These are phyloP conservation scores for Aplodontia rufa DNA, from an alignment of 2,113 vertebrate species.

Conservation along the genomic window DNA sequence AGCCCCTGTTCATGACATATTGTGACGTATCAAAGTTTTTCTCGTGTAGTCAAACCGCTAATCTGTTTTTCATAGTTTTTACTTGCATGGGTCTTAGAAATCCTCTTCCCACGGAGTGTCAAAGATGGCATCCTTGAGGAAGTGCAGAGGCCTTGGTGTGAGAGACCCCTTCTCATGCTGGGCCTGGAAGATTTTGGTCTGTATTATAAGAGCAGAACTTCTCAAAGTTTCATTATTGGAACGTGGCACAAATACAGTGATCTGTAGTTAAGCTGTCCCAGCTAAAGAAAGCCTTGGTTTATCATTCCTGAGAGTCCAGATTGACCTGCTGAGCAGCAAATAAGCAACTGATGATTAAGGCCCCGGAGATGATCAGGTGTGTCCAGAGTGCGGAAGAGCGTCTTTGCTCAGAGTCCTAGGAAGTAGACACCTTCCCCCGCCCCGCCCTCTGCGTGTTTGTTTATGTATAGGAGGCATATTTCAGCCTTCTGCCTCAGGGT, in stretches of 20 bases:
- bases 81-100: conserved; percentile 22
- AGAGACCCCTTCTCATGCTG: neutral
- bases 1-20: neutral
- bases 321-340: neutral
- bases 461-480: neutral
- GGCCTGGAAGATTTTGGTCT: conserved; percentile 11
- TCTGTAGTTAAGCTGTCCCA: neutral
- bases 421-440: neutral
- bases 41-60: neutral
- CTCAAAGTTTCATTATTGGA: neutral
- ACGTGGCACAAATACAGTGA: neutral
- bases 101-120: neutral
- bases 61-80: conserved; percentile 6
- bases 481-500: conserved; percentile 10
- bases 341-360: neutral
- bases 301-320: neutral
- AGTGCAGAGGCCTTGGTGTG: neutral
- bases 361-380: neutral
- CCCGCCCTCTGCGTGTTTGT: neutral
- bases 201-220: neutral
- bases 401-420: neutral
- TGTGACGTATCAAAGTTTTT: neutral
- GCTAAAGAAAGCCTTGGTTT: neutral
- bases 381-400: neutral
- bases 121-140: neutral